Conservation (phyloP, 2,797 vertebrate species). For the Sus cebifrons region DNA sequence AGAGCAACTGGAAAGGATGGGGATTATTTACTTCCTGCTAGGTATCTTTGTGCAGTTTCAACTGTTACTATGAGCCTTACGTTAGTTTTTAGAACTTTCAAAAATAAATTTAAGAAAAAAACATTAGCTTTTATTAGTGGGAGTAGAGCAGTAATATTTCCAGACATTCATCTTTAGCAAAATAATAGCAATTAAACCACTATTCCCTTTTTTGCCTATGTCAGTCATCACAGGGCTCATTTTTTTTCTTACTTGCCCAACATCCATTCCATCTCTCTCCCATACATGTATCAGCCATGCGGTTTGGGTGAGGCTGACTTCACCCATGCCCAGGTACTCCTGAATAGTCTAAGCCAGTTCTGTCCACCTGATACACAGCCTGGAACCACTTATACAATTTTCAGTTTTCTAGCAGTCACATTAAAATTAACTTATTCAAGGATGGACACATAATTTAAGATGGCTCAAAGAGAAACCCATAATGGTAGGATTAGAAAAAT, state of each 20-base stretch:
- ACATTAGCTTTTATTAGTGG: background rate
- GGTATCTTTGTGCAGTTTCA: background rate
- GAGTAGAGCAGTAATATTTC: background rate
- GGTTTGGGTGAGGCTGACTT: background rate
- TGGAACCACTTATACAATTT: background rate
- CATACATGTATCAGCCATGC: background rate
- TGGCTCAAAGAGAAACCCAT: background rate
- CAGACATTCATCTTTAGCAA: conserved; percentile 11
- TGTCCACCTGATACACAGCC: conserved; percentile 3
- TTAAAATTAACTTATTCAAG: background rate
- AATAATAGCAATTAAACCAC: background rate
- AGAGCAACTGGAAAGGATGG: background rate
- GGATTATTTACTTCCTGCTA: background rate
- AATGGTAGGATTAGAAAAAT: background rate
- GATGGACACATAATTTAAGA: background rate
- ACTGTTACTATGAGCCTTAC: background rate
- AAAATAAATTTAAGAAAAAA: background rate
- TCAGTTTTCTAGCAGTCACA: background rate
- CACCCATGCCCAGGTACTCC: background rate
- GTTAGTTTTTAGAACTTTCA: background rate
- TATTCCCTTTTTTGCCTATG: background rate
- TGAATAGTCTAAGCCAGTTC: background rate
- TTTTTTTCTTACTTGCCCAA: background rate
- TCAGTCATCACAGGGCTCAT: background rate
- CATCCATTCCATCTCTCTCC: background rate